A percentile compares a stretch with the other conserved stretches of the same genome.
Conservation (phyloP, 92 coral and sea anemone genomes). For the Anthopleura xanthogrammica region DNA sequence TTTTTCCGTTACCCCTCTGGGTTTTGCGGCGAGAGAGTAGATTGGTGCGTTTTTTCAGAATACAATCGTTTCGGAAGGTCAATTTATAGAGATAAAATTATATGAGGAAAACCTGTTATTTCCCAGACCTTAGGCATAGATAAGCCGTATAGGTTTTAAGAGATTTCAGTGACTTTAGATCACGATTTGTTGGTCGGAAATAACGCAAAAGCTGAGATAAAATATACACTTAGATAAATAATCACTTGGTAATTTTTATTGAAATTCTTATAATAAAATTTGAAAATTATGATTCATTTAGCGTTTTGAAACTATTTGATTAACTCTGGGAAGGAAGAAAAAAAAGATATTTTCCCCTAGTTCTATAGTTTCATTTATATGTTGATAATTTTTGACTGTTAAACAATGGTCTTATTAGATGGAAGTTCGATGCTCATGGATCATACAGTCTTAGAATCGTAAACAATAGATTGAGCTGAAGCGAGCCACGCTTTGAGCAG, state of each 20-base stretch:
- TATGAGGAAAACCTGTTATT: slow-evolving; percentile 21
- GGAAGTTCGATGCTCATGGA: neutral
- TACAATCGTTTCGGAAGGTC: slow-evolving; percentile 34
- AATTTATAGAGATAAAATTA: neutral
- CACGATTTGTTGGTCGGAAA: slow-evolving; percentile 8
- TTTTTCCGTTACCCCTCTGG: slow-evolving; percentile 15
- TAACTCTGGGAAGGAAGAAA: neutral
- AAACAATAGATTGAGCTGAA: slow-evolving; percentile 4
- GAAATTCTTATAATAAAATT: neutral
- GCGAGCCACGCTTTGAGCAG: slow-evolving; percentile 13
- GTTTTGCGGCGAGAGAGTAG: slow-evolving; percentile 21
- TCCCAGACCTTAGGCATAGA: slow-evolving; percentile 22
- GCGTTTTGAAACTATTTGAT: neutral
- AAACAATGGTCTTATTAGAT: slow-evolving; percentile 9
- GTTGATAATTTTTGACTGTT: slow-evolving; percentile 10
- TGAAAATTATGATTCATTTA: neutral
- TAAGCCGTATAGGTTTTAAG: slow-evolving; percentile 27
- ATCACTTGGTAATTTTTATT: neutral
- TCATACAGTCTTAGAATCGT: neutral
- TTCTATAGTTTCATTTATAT: neutral
- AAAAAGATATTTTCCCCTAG: neutral
- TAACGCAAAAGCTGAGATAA: neutral
- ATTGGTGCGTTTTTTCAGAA: slow-evolving; percentile 7
- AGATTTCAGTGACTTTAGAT: slow-evolving; percentile 16
- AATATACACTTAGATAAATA: neutral